Percentiles rank a stretch among this genome's conserved stretches.
These are phyloP conservation scores for Rhynchonycteris naso DNA, from an alignment of 2,797 vertebrate genomes.

Conservation along the genomic window DNA sequence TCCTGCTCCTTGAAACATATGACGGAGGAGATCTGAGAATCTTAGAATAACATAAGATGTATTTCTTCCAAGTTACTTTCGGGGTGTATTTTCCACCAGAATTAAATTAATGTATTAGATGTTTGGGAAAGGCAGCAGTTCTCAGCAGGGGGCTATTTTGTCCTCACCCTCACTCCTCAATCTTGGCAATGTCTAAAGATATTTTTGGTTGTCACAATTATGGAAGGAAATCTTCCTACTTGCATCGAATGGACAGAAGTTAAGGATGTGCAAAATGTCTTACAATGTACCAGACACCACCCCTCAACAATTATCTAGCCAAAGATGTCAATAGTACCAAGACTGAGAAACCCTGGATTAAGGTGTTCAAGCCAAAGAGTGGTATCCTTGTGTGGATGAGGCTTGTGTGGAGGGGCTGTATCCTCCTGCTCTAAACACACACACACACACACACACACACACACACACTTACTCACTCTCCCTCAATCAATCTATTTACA, in stretches of 20 bases:
- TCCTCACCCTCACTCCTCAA: no score
- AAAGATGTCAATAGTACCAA: neutral
- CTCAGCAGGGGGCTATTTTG: neutral
- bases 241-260: neutral
- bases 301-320: neutral
- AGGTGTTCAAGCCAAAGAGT: neutral
- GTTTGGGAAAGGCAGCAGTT: neutral
- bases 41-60: slow-evolving; percentile 68
- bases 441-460: neutral
- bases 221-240: neutral
- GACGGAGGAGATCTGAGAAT: slow-evolving; percentile 68
- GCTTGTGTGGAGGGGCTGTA: neutral
- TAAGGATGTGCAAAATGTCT: slow-evolving; percentile 21
- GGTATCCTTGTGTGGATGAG: neutral
- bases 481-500: neutral
- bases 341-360: slow-evolving; percentile 5
- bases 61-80: slow-evolving; percentile 65
- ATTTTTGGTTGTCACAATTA: slow-evolving; percentile 18
- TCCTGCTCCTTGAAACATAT: slow-evolving; percentile 70
- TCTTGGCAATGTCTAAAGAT: slow-evolving; percentile 16
- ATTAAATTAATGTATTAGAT: slow-evolving; percentile 24
- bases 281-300: neutral
- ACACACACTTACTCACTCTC: neutral
- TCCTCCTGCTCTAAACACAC: neutral
- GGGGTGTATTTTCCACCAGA: slow-evolving; percentile 37